Base-by-base conservation (phyloP, 2,113 vertebrate species). In the Bombycilla garrulus region DNA sequence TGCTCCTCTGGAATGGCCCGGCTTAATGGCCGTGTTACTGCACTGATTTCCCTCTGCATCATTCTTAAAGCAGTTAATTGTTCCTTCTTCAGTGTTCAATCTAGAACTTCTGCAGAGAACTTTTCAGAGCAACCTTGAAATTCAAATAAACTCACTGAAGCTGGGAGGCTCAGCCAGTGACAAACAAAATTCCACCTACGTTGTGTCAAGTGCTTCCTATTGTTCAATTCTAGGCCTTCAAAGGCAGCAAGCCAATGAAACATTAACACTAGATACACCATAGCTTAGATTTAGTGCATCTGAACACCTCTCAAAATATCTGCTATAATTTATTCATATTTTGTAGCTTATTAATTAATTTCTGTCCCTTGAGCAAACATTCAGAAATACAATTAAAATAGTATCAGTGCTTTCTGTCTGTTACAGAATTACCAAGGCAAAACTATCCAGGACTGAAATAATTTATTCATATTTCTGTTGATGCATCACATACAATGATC, bases 141-240 rank as follows among this genome's bases (percentile, higher is more conserved):
- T 44, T 74, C 38, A 95, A 64, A 66, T 25, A 73, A 76, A 77
- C 38, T 74, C 74, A 57, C 12, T 57, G 47, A 58, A 91, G 78
- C 31, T 10, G 12, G 29, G 22, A 86, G 44, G 21, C 14, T 92
- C 38, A 66, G 19, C 11, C 51, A 86, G 38, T 70, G 22, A 88
- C 20, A 91, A 91, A 93, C 44, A 48, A 82, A 93, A 90, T 80
- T 57, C 61, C 87, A 90, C 53, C 66, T 87, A 57, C 31, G 88
- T 86, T 42, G 25, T 72, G 57, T 90, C 74, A 80, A 92, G 31
- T 53, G 45, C 71, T 90, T 86, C 66, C 78, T 77, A 53, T 26
- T 72, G 31, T 65, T 90, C 47, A 31, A 45, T 67, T 58, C 33
- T 21, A 79, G 60, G 60, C 65, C 20, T 28, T 58, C 71, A 82